These are phyloP conservation scores for Frankliniella fusca DNA, from an alignment of 2,888 invertebrate genomes.

Conservation along the genomic window DNA sequence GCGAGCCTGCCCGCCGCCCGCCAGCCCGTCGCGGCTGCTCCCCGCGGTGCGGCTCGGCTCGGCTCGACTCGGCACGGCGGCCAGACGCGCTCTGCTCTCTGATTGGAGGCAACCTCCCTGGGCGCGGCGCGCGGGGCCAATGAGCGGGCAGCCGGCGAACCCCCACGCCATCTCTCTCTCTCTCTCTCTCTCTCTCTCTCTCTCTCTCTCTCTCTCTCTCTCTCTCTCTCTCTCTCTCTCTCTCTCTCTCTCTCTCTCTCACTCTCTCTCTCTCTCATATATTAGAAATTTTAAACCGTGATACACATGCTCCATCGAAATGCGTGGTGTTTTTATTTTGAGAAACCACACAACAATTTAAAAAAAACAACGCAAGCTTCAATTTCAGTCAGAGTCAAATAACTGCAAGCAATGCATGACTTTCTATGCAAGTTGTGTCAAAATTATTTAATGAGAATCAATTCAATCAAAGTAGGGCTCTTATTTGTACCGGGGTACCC, in stretches of 20 bases:
- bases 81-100: not conserved
- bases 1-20: conserved; percentile 40
- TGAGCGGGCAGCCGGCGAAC: not conserved
- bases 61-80: conserved; percentile 5
- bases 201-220: conserved; percentile 27
- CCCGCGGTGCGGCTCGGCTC: conserved; percentile 42
- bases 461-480: too few relatives aligned
- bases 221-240: conserved; percentile 5
- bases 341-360: too few relatives aligned
- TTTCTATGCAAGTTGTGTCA: too few relatives aligned
- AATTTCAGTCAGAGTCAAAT: too few relatives aligned
- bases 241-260: not conserved
- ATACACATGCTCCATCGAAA: too few relatives aligned
- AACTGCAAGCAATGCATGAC: too few relatives aligned
- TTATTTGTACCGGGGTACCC: too few relatives aligned
- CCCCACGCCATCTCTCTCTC: conserved; percentile 5
- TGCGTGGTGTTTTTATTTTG: too few relatives aligned
- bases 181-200: conserved; percentile 29
- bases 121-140: conserved; percentile 8
- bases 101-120: conserved; percentile 26
- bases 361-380: too few relatives aligned
- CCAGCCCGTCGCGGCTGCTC: conserved; percentile 45
- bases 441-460: too few relatives aligned
- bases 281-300: too few relatives aligned
- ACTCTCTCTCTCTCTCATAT: too few relatives aligned